phyloP scores from a whole-genome alignment of 2,888 invertebrate genomes.

The Drosophila formosana region DNA sequence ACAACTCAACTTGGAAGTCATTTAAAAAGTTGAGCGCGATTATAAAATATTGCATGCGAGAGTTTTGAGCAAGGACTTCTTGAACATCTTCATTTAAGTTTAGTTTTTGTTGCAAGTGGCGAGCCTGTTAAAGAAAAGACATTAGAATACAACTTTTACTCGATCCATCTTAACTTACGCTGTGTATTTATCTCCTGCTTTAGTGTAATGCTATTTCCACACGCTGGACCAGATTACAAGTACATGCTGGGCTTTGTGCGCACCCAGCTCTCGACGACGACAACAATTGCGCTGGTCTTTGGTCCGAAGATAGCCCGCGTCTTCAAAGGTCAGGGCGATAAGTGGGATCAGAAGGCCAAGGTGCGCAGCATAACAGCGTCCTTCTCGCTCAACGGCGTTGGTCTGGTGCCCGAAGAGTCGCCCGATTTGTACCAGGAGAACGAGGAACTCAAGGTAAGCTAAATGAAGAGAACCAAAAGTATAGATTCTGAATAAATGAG shows the following conservation, averaged over 20 bases:
- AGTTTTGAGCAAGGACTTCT: no score
- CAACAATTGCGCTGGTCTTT: conserved; percentile 86
- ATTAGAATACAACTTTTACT: background rate
- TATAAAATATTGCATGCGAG: no score
- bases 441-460: conserved; percentile 92
- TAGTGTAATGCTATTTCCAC: conserved; percentile 93
- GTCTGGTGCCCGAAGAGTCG: conserved; percentile 93
- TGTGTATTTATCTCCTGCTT: background rate
- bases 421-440: conserved; percentile 95
- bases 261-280: conserved; percentile 96
- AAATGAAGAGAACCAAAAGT: background rate
- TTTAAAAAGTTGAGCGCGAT: no score
- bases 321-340: conserved; percentile 93
- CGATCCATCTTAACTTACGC: no score
- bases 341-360: conserved; percentile 94
- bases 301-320: conserved; percentile 91
- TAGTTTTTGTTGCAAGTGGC: no score
- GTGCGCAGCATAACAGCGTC: conserved; percentile 94
- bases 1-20: no score
- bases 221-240: conserved; percentile 96
- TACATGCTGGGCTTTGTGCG: conserved; percentile 96
- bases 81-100: no score
- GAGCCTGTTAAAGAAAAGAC: background rate
- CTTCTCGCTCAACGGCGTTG: conserved; percentile 94
- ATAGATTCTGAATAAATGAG: background rate